Evolutionary conservation across 2,797 vertebrate genomes (phyloP).

Genomic region (Falco rusticolus): DNA sequence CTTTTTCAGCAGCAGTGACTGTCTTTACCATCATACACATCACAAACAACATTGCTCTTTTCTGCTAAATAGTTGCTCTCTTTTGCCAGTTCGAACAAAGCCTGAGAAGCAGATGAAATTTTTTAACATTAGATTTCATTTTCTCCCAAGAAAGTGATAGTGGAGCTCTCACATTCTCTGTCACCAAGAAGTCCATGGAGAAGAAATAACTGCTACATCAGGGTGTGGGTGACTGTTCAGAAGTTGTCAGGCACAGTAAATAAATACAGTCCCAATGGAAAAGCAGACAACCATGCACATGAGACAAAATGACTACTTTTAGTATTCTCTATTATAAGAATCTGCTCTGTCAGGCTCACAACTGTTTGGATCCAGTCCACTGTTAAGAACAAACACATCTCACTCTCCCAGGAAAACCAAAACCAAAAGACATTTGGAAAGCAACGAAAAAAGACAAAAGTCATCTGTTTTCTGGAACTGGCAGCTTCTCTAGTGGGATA

Average conservation of each 20-base stretch:
- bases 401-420: neutral
- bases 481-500: neutral
- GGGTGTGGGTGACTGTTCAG: neutral
- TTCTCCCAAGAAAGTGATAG: neutral
- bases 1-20: neutral
- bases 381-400: neutral
- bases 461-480: neutral
- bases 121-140: neutral
- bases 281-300: neutral
- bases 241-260: neutral
- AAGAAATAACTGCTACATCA: neutral
- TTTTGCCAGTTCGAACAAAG: neutral
- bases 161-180: neutral
- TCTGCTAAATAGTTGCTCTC: neutral
- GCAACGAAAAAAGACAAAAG: neutral
- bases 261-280: neutral
- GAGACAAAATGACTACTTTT: slow-evolving; percentile 4
- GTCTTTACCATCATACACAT: neutral
- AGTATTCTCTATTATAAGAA: neutral
- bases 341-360: neutral
- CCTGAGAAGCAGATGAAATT: neutral
- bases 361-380: neutral
- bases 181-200: neutral
- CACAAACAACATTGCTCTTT: neutral
- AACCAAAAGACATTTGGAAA: neutral